Evolutionary conservation across 2,888 invertebrate genomes (phyloP).

Genomic region (Phymatocera aterrima): DNA sequence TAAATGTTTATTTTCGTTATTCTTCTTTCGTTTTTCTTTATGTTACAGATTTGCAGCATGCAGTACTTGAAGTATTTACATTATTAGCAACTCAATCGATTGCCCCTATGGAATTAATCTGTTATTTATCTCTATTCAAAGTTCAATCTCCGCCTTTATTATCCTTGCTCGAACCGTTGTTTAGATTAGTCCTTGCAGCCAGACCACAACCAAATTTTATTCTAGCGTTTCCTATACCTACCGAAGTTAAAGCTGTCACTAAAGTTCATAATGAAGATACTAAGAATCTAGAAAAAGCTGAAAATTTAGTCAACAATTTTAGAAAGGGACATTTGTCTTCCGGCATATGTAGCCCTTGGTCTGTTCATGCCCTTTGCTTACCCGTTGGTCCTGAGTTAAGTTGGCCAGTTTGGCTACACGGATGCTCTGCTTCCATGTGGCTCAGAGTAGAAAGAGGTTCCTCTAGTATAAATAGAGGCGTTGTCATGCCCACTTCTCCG

Average conservation of each 20-base stretch:
- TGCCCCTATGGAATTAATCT: slow-evolving; percentile 77
- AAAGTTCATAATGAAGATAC: slow-evolving; percentile 57
- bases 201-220: slow-evolving; percentile 78
- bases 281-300: slow-evolving; percentile 67
- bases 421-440: slow-evolving; percentile 80
- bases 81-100: slow-evolving; percentile 77
- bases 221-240: slow-evolving; percentile 76
- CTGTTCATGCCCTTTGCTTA: slow-evolving; percentile 69
- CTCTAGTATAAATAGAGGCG: slow-evolving; percentile 50
- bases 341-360: slow-evolving; percentile 72
- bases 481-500: slow-evolving; percentile 55
- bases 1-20: slow-evolving; percentile 18
- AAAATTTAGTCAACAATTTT: slow-evolving; percentile 70
- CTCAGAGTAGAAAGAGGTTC: slow-evolving; percentile 74
- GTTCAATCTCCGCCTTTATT: slow-evolving; percentile 77
- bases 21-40: slow-evolving; percentile 44
- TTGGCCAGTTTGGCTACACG: slow-evolving; percentile 81
- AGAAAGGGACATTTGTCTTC: slow-evolving; percentile 67
- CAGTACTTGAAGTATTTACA: slow-evolving; percentile 80
- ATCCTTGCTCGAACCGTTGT: slow-evolving; percentile 77
- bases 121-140: slow-evolving; percentile 80
- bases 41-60: slow-evolving; percentile 80
- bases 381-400: slow-evolving; percentile 68
- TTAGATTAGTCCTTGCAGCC: slow-evolving; percentile 75
- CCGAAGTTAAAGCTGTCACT: slow-evolving; percentile 46